A percentile compares a stretch with the other conserved stretches of the same genome.
These are phyloP conservation scores for Volucella inanis DNA, from an alignment of 2,888 invertebrate species.

Conservation along the genomic window DNA sequence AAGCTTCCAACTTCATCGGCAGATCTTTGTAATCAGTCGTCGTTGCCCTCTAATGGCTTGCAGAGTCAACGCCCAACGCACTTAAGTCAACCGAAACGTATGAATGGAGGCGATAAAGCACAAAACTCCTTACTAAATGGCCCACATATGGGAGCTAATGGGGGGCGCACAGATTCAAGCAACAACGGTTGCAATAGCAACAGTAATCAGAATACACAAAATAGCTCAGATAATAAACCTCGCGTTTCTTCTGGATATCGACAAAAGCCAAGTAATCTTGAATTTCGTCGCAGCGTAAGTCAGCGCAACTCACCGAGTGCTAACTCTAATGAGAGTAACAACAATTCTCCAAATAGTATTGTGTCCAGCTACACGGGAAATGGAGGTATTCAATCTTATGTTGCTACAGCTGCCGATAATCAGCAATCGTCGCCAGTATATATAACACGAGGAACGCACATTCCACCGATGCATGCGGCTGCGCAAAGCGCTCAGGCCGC, in stretches of 20 bases:
- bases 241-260: conserved; percentile 75
- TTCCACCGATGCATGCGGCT: conserved; percentile 81
- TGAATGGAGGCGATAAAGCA: conserved; percentile 57
- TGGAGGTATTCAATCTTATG: conserved; percentile 75
- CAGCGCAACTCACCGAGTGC: conserved; percentile 83
- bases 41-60: conserved; percentile 58
- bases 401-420: conserved; percentile 75
- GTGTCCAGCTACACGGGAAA: conserved; percentile 76
- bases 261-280: conserved; percentile 80
- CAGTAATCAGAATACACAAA: conserved; percentile 59
- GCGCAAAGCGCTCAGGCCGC: conserved; percentile 78
- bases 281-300: conserved; percentile 81
- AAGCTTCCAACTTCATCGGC: conserved; percentile 78
- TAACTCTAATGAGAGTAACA: conserved; percentile 82
- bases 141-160: conserved; percentile 56
- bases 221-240: conserved; percentile 70
- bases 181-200: conserved; percentile 52
- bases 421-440: conserved; percentile 79
- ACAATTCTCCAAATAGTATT: conserved; percentile 83
- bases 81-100: conserved; percentile 62
- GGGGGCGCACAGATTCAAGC: conserved; percentile 58
- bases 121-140: conserved; percentile 60
- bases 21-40: conserved; percentile 53
- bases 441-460: conserved; percentile 81
- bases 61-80: conserved; percentile 64